Conservation (phyloP, 1,140 invertebrate species). For the Holotrichia oblita region DNA sequence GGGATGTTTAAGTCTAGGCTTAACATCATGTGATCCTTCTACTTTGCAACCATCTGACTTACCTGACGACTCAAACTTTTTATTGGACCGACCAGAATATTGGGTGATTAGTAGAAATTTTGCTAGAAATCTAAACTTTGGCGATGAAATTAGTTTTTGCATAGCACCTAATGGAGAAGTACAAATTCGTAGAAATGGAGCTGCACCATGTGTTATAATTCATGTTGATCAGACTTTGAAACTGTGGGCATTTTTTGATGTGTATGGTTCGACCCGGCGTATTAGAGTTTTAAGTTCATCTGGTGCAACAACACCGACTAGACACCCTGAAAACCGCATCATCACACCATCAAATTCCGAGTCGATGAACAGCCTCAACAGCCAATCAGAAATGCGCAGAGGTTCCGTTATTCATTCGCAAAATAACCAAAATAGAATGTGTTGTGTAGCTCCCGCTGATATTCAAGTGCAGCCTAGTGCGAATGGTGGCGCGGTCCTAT, state of each 20-base stretch:
- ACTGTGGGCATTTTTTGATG: conserved; percentile 95
- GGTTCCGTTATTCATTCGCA: conserved; percentile 56
- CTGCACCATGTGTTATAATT: conserved; percentile 84
- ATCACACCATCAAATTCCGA: conserved; percentile 60
- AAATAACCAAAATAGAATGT: conserved; percentile 60
- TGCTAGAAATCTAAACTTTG: conserved; percentile 80
- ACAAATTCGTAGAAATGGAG: conserved; percentile 88
- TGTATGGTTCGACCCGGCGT: conserved; percentile 92
- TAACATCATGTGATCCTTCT: conserved; percentile 92
- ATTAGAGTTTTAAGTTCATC: conserved; percentile 75
- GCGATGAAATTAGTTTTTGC: conserved; percentile 91
- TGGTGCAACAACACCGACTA: conserved; percentile 59
- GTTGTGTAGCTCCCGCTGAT: conserved; percentile 62
- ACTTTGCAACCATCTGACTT: conserved; percentile 77
- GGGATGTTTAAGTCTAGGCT: conserved; percentile 88
- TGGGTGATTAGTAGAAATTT: conserved; percentile 97
- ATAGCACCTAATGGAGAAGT: conserved; percentile 88
- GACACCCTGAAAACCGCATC: conserved; percentile 57
- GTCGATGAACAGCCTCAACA: conserved; percentile 64
- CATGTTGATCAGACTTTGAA: conserved; percentile 90
- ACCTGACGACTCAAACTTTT: conserved; percentile 91
- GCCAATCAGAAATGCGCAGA: conserved; percentile 58
- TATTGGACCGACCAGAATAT: conserved; percentile 95
- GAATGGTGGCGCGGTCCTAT: conserved; percentile 77
- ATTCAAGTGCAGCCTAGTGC: conserved; percentile 71